Conservation (phyloP, 2,113 vertebrate genomes). For the Felis chaus region DNA sequence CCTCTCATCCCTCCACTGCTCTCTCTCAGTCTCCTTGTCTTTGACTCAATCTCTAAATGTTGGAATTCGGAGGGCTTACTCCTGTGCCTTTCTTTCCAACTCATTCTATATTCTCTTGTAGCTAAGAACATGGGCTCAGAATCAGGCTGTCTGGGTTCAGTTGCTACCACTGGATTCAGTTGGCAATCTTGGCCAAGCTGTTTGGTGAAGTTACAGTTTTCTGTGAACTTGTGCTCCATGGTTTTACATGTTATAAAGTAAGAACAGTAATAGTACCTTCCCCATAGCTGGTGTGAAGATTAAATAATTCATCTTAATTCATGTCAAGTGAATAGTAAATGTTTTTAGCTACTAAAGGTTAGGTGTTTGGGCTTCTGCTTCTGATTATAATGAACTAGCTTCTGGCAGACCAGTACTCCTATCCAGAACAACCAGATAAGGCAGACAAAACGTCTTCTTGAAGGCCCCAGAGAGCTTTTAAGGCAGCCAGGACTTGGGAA, state of each 20-base stretch:
- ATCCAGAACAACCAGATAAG: background rate
- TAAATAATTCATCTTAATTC: conserved; percentile 8
- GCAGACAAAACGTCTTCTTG: background rate
- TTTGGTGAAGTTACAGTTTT: background rate
- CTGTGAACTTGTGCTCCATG: background rate
- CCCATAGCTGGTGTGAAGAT: background rate
- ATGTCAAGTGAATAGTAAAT: background rate
- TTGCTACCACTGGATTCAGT: background rate
- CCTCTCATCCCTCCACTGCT: background rate
- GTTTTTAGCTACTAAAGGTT: background rate
- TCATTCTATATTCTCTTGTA: background rate
- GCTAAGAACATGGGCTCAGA: background rate
- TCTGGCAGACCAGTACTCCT: background rate
- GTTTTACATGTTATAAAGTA: background rate
- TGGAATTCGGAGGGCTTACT: background rate
- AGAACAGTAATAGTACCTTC: background rate
- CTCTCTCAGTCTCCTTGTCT: background rate
- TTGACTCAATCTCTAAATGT: background rate
- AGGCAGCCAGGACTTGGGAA: background rate
- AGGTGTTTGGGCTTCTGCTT: conserved; percentile 3
- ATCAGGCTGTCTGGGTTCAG: background rate
- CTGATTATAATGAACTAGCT: background rate
- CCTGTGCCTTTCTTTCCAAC: background rate
- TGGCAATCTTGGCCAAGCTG: background rate
- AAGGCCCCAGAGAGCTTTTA: background rate